Evolutionary conservation across 1,140 invertebrate genomes (phyloP).

Genomic region (Formica exsecta): DNA sequence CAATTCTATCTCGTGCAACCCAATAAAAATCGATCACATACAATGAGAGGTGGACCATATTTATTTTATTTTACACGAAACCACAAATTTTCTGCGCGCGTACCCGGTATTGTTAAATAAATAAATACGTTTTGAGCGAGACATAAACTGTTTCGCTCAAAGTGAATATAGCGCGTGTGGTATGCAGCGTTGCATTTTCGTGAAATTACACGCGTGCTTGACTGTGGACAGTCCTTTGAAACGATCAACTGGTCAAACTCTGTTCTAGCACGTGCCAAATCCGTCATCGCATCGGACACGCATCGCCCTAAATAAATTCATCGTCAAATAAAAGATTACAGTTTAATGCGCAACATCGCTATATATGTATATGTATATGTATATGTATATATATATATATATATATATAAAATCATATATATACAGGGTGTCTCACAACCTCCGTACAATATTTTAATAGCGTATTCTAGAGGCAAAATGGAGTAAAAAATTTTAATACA

Average conservation of each 20-base stretch:
- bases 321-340: not conserved
- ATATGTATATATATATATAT: no score
- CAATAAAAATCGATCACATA: conserved; percentile 14
- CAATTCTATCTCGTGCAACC: conserved; percentile 7
- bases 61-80: conserved; percentile 46
- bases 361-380: no score
- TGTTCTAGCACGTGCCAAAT: not conserved
- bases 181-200: conserved; percentile 3
- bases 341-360: not conserved
- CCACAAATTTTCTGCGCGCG: conserved; percentile 30
- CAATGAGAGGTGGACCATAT: not conserved
- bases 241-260: no score
- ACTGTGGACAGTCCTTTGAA: not conserved
- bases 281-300: not conserved
- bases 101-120: conserved; percentile 5
- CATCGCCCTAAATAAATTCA: not conserved
- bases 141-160: conserved; percentile 19
- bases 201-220: conserved; percentile 5
- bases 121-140: conserved; percentile 39
- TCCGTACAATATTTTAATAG: no score
- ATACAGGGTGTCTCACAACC: no score
- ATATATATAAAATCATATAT: no score
- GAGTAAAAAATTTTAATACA: no score
- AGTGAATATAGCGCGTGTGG: conserved; percentile 4
- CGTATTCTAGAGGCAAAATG: no score